These are phyloP conservation scores for Caenorhabditis briggsae DNA, from an alignment of 1,140 invertebrate genomes.

Conservation along the genomic window DNA sequence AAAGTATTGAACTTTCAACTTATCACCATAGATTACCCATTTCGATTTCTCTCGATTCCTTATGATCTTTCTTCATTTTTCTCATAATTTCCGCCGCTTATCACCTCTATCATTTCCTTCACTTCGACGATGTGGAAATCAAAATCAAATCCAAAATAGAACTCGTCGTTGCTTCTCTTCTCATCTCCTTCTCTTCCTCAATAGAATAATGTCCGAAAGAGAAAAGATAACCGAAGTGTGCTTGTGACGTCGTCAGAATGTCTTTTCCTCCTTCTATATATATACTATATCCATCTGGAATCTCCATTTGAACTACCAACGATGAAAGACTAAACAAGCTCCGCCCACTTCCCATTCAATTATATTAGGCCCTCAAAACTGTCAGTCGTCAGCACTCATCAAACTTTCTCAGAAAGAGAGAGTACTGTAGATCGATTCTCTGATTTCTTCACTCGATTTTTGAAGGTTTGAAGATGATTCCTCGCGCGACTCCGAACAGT, in stretches of 20 bases:
- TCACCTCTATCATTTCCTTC: background rate
- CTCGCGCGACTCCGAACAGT: background rate
- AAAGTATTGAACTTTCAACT: constrained; percentile 25
- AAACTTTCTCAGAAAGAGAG: background rate
- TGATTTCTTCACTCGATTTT: background rate
- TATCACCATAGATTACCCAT: constrained; percentile 35
- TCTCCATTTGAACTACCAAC: background rate
- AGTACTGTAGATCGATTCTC: constrained; percentile 9
- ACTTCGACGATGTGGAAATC: constrained; percentile 2
- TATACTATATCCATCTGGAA: constrained; percentile 24
- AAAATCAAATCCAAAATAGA: constrained; percentile 47
- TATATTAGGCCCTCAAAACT: background rate
- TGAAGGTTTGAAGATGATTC: background rate
- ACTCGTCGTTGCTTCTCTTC: constrained; percentile 5
- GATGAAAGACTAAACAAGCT: constrained; percentile 11
- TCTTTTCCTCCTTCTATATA: background rate
- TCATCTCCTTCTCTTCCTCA: background rate
- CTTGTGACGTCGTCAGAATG: constrained; percentile 39
- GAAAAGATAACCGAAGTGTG: constrained; percentile 34
- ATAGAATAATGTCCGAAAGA: background rate
- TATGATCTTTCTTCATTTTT: background rate
- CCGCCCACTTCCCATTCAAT: constrained; percentile 23
- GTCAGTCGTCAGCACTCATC: background rate
- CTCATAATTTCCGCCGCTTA: constrained; percentile 26
- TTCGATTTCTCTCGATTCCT: background rate